Conservation (phyloP, 2,888 invertebrate species). For the Copidosoma aretas region DNA sequence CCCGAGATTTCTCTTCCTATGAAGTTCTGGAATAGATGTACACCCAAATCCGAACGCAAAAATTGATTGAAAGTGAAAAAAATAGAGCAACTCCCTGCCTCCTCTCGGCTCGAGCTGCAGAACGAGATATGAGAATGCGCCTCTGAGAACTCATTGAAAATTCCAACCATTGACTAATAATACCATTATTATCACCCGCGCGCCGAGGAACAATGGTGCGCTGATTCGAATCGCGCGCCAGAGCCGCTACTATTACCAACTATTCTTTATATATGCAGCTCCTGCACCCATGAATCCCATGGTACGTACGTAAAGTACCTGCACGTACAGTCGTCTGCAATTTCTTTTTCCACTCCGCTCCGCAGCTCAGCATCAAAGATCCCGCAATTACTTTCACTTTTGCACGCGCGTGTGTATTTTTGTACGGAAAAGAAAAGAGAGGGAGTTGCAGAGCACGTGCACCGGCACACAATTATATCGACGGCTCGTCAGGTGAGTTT, state of each 20-base stretch:
- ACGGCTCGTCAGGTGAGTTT: no score
- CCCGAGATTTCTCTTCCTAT: no score
- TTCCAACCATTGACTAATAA: not conserved
- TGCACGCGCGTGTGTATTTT: not conserved
- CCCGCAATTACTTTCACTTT: constrained; percentile 25
- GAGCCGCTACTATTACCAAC: not conserved
- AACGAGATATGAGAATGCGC: no score
- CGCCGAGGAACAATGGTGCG: constrained; percentile 11
- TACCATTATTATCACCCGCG: no score
- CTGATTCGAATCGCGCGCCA: constrained; percentile 23
- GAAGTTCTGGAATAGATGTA: no score
- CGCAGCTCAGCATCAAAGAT: not conserved
- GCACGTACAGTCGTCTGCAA: constrained; percentile 19
- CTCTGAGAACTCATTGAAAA: not conserved
- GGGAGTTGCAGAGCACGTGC: not conserved
- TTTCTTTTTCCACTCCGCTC: constrained; percentile 15
- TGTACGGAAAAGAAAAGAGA: not conserved
- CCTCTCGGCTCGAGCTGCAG: not conserved
- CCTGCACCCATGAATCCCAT: no score
- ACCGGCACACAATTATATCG: no score
- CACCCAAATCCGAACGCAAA: not conserved
- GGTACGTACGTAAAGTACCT: no score
- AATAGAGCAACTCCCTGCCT: not conserved
- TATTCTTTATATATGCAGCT: not conserved
- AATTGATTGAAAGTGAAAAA: not conserved